Percentiles rank a stretch among this genome's conserved stretches.
Evolutionary conservation across 2,888 invertebrate species (phyloP).

Genomic region (Andrena bucephala): DNA sequence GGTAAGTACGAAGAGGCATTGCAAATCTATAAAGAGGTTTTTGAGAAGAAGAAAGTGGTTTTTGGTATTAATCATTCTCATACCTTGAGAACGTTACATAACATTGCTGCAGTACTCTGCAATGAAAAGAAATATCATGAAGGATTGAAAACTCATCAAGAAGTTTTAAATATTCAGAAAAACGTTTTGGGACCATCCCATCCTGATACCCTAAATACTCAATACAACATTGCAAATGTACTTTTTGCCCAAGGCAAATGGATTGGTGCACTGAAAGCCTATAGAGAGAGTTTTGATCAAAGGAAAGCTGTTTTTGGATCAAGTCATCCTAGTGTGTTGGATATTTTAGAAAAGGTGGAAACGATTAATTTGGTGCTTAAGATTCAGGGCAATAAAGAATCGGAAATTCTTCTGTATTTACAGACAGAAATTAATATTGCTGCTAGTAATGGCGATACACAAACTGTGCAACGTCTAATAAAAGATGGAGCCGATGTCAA

Average conservation of each 20-base stretch:
- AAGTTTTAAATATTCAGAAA: neutral
- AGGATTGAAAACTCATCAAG: neutral
- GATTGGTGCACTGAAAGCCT: neutral
- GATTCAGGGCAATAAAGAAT: neutral
- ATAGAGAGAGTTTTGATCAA: neutral
- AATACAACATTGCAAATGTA: neutral
- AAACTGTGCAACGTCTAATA: neutral
- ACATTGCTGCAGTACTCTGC: neutral
- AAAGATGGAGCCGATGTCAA: neutral
- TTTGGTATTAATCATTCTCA: neutral
- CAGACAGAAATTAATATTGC: slow-evolving; percentile 4
- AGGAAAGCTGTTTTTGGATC: neutral
- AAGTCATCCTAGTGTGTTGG: neutral
- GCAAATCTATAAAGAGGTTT: neutral
- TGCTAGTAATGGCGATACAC: neutral
- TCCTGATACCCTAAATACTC: neutral
- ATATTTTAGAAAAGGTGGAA: neutral
- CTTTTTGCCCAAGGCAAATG: neutral
- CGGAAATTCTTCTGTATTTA: neutral
- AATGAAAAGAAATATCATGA: neutral
- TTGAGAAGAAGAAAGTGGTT: neutral
- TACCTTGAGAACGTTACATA: neutral
- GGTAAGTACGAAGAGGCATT: slow-evolving; percentile 2
- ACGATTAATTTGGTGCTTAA: neutral
- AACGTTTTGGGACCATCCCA: neutral